Conservation (phyloP, 2,113 vertebrate genomes). For the Mustela lutreola region DNA sequence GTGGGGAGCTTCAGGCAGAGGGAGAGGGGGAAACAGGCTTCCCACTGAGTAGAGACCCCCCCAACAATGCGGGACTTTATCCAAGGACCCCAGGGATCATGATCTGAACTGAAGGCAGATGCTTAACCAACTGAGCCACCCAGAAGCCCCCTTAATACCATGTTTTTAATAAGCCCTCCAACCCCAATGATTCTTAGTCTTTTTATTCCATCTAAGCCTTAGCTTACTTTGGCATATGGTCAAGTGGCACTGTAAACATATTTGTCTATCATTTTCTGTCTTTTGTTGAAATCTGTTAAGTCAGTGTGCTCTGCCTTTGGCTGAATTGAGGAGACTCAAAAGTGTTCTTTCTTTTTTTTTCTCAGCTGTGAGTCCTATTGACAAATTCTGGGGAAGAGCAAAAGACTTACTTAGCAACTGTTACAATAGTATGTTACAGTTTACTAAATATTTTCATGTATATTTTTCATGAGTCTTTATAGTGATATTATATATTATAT, state of each 20-base stretch:
- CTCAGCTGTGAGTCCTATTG: neutral
- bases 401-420: neutral
- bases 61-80: neutral
- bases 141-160: neutral
- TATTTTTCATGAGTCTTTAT: neutral
- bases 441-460: neutral
- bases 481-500: neutral
- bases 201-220: neutral
- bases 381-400: neutral
- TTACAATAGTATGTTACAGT: neutral
- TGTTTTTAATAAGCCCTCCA: neutral
- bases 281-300: neutral
- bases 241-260: neutral
- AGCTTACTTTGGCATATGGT: neutral
- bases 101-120: neutral
- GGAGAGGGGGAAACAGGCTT: neutral
- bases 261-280: neutral
- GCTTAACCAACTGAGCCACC: neutral
- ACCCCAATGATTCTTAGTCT: neutral
- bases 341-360: neutral
- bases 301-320: neutral
- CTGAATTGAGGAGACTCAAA: neutral
- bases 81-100: neutral
- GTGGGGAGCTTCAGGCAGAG: neutral
- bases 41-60: neutral